These are phyloP conservation scores for Cardinalis cardinalis DNA, from an alignment of 2,113 vertebrate genomes.

Conservation along the genomic window DNA sequence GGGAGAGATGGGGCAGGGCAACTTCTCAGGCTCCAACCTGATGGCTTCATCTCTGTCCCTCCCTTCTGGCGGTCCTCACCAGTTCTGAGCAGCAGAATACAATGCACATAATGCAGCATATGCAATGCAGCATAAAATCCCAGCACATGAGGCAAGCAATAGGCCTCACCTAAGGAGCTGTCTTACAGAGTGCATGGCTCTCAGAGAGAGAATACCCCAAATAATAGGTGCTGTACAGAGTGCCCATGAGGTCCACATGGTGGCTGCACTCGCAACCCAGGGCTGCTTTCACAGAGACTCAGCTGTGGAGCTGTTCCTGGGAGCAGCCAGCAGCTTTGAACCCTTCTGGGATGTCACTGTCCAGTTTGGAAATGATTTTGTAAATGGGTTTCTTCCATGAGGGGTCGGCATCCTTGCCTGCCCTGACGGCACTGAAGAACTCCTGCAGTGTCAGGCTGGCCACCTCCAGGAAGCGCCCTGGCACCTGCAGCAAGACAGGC, in stretches of 20 bases:
- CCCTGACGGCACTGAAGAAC: constrained; percentile 88
- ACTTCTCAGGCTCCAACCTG: not conserved
- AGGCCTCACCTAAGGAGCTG: not conserved
- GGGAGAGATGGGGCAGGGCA: not conserved
- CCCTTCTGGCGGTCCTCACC: not conserved
- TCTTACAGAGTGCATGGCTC: not conserved
- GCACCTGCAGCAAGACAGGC: constrained; percentile 77
- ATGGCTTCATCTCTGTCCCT: not conserved
- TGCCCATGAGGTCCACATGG: not conserved
- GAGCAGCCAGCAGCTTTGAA: constrained; percentile 86
- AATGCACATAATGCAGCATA: not conserved
- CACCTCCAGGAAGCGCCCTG: constrained; percentile 89
- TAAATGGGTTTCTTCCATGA: constrained; percentile 99
- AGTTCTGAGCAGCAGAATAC: not conserved
- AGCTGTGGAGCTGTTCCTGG: constrained; percentile 62
- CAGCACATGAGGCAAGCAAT: not conserved
- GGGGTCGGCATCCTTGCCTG: constrained; percentile 87
- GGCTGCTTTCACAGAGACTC: not conserved
- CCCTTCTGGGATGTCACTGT: constrained; percentile 88
- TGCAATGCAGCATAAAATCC: not conserved
- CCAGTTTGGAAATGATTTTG: constrained; percentile 97
- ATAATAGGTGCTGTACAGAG: not conserved
- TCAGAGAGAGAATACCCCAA: not conserved
- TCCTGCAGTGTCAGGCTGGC: constrained; percentile 89
- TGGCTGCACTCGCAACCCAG: not conserved